Evolutionary conservation across 2,797 vertebrate genomes (phyloP).

Genomic region (Esox masquinongy): DNA sequence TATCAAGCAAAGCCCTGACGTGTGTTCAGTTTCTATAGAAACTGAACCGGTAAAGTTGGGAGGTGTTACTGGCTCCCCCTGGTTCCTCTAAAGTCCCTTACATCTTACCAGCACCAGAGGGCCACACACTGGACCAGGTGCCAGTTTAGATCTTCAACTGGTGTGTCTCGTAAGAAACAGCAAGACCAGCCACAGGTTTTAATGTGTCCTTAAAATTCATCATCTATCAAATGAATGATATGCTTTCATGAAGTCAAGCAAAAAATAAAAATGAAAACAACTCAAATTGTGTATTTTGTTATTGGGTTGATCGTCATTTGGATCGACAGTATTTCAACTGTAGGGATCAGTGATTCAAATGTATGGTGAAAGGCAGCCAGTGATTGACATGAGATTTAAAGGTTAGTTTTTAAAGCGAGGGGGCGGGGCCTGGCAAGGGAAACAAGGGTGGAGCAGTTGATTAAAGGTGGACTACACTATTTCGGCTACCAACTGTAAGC

Average conservation of each 20-base stretch:
- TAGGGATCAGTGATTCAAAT: constrained; percentile 84
- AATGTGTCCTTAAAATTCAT: constrained; percentile 38
- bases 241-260: constrained; percentile 36
- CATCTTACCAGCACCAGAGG: neutral
- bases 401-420: constrained; percentile 51
- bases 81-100: neutral
- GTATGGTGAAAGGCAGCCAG: constrained; percentile 58
- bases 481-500: constrained; percentile 24
- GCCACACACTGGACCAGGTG: constrained; percentile 7
- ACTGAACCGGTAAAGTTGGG: neutral
- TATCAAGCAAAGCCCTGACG: neutral
- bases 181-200: constrained; percentile 88
- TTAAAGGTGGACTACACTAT: constrained; percentile 66
- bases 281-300: constrained; percentile 72
- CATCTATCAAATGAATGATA: constrained; percentile 15
- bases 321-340: constrained; percentile 89
- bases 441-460: constrained; percentile 40
- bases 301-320: constrained; percentile 64
- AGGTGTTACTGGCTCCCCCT: neutral
- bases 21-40: neutral
- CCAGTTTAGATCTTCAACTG: constrained; percentile 72
- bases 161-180: constrained; percentile 92
- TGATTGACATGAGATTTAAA: constrained; percentile 41
- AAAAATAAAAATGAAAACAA: constrained; percentile 22
- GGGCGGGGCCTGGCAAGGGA: constrained; percentile 17